Conservation (phyloP, 2,113 vertebrate species). For the Malaclemys terrapin region DNA sequence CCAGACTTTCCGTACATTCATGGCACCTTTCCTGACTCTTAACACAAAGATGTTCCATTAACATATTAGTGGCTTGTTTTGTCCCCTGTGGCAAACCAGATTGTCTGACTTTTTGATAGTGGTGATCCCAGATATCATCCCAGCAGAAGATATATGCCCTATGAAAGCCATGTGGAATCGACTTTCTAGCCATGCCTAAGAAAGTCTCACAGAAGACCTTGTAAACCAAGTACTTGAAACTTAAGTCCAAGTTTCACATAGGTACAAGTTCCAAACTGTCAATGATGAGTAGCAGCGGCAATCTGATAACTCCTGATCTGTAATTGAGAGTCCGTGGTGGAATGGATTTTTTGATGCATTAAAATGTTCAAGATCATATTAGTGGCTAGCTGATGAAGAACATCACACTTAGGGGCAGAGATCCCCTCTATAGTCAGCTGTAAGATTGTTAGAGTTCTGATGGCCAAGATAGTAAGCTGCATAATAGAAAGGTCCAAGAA, state of each 20-base stretch:
- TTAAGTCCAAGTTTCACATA: background rate
- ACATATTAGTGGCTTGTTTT: too few relatives aligned
- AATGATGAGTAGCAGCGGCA: background rate
- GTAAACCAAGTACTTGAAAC: background rate
- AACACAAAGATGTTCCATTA: too few relatives aligned
- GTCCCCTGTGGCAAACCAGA: too few relatives aligned
- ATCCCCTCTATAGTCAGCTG: background rate
- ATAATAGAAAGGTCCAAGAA: conserved; percentile 48
- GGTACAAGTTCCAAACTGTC: background rate
- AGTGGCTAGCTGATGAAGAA: background rate
- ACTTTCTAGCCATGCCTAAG: too few relatives aligned
- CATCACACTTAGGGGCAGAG: background rate
- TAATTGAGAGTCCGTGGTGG: background rate
- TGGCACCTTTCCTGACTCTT: too few relatives aligned
- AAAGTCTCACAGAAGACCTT: too few relatives aligned
- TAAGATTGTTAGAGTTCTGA: background rate
- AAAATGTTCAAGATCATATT: background rate
- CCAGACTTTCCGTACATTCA: too few relatives aligned
- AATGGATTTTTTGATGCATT: background rate
- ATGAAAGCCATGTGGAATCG: too few relatives aligned
- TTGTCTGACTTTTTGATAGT: too few relatives aligned
- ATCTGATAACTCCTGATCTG: background rate
- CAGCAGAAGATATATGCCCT: too few relatives aligned
- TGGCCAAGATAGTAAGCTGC: background rate
- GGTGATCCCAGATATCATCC: too few relatives aligned